Percentiles rank a stretch among this genome's conserved stretches.
Evolutionary conservation across 2,113 vertebrate species (phyloP).

Genomic region (Tinamus guttatus): DNA sequence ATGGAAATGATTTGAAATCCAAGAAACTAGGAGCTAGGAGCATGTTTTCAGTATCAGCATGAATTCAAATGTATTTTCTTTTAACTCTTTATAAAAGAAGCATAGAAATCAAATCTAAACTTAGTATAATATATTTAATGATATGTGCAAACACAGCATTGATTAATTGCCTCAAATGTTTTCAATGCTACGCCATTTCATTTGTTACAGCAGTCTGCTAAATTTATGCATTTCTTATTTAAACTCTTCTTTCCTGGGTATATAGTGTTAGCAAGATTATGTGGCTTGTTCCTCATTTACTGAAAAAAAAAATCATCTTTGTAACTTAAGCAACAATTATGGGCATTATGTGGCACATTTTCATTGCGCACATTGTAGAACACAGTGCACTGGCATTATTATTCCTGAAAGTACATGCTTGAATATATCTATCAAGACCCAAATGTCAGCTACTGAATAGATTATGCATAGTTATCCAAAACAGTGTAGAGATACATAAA

Average conservation of each 20-base stretch:
- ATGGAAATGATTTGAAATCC: conserved; percentile 90
- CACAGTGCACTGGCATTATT: conserved; percentile 54
- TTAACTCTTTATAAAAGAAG: conserved; percentile 86
- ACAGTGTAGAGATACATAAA: conserved; percentile 64
- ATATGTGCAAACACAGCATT: conserved; percentile 89
- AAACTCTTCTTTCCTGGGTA: conserved; percentile 81
- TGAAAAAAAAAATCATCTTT: conserved; percentile 72
- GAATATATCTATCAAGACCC: conserved; percentile 73
- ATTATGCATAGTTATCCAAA: conserved; percentile 66
- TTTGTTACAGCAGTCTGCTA: conserved; percentile 82
- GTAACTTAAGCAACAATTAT: conserved; percentile 70
- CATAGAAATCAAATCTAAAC: conserved; percentile 89
- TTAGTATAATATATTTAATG: conserved; percentile 89
- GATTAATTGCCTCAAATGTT: conserved; percentile 86
- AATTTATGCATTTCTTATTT: conserved; percentile 84
- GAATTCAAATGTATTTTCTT: conserved; percentile 89
- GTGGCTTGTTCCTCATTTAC: conserved; percentile 75
- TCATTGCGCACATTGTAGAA: conserved; percentile 65
- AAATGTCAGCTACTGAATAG: conserved; percentile 70
- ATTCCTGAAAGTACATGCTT: conserved; percentile 65
- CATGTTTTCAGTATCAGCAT: conserved; percentile 85
- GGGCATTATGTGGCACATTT: conserved; percentile 65
- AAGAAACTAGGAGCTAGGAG: conserved; percentile 82
- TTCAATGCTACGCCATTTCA: conserved; percentile 80
- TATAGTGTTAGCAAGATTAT: conserved; percentile 75